These are phyloP conservation scores for Irena cyanogastra DNA, from an alignment of 2,113 vertebrate genomes.

Conservation along the genomic window DNA sequence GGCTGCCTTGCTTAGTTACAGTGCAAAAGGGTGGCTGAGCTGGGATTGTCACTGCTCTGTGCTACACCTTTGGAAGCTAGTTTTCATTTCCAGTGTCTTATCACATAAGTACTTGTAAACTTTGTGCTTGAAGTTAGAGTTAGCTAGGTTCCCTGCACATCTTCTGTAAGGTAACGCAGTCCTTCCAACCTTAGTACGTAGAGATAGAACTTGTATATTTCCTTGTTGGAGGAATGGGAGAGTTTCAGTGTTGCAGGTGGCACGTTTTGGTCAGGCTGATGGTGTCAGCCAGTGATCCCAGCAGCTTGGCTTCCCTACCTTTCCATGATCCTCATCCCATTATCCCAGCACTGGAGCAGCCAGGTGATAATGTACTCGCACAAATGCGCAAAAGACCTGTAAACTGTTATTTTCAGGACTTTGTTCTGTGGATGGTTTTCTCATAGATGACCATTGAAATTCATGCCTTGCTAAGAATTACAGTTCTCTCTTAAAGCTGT, in stretches of 20 bases:
- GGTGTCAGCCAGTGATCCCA: neutral
- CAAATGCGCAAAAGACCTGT: neutral
- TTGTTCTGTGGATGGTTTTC: neutral
- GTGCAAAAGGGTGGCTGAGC: neutral
- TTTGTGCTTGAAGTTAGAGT: neutral
- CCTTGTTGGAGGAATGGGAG: neutral
- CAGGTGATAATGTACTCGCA: neutral
- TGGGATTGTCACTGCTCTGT: neutral
- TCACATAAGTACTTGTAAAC: neutral
- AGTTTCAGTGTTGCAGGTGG: neutral
- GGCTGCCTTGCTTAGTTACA: neutral
- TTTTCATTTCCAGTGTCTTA: neutral
- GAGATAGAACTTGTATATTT: neutral
- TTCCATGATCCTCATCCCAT: neutral
- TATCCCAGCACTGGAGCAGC: neutral
- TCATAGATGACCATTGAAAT: neutral
- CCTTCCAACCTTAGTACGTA: neutral
- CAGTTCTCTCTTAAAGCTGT: neutral
- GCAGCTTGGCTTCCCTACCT: neutral
- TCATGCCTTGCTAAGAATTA: neutral
- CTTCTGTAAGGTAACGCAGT: neutral
- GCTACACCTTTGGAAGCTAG: neutral
- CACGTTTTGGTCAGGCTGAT: neutral
- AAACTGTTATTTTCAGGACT: neutral
- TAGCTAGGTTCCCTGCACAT: neutral